A percentile compares a stretch with the other conserved stretches of the same genome.
These are phyloP conservation scores for Sanderia malayensis DNA, from an alignment of 30 jellyfish, hydroid and myxozoan genomes.

Conservation along the genomic window DNA sequence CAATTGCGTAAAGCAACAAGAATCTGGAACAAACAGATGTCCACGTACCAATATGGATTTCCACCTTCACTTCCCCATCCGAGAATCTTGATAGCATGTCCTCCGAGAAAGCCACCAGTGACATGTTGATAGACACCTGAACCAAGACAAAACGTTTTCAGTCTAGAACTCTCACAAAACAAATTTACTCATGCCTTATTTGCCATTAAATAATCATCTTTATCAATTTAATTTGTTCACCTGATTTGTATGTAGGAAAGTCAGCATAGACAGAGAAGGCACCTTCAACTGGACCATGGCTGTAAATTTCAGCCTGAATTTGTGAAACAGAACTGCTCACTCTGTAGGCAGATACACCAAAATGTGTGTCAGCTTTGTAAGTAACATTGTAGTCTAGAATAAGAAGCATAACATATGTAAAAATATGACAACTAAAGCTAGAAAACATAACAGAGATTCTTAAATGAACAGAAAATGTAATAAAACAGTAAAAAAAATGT, in stretches of 20 bases:
- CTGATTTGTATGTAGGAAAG: conserved; percentile 82
- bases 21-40: no score
- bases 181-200: no score
- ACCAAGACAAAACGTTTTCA: neutral
- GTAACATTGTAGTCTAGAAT: conserved; percentile 74
- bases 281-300: conserved; percentile 93
- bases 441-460: no score
- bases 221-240: no score
- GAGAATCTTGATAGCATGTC: conserved; percentile 88
- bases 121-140: conserved; percentile 89
- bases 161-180: no score
- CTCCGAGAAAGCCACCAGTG: conserved; percentile 77
- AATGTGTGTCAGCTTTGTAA: conserved; percentile 69
- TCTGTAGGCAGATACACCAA: conserved; percentile 69
- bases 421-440: neutral
- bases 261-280: conserved; percentile 94
- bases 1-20: no score
- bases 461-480: no score
- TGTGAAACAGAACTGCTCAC: conserved; percentile 37
- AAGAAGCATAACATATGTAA: neutral
- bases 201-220: no score
- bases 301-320: conserved; percentile 81
- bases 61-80: conserved; percentile 96
- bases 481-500: neutral
- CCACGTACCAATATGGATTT: conserved; percentile 80